Conservation (phyloP, 2,888 invertebrate species). For the Epistrophella euchroma region DNA sequence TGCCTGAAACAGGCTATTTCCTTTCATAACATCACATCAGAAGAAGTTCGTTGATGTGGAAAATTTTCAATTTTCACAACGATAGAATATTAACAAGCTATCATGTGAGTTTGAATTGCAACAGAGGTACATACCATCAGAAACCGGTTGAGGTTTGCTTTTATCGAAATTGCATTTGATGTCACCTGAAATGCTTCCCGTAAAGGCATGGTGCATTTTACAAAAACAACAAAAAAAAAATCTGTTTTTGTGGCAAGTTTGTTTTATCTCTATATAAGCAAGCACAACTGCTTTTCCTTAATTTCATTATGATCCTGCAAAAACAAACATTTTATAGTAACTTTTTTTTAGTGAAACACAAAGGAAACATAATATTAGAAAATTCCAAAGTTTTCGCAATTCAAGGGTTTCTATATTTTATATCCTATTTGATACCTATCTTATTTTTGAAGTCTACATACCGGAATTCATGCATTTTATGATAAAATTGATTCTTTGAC, state of each 20-base stretch:
- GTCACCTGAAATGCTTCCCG: constrained; percentile 44
- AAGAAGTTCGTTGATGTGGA: constrained; percentile 64
- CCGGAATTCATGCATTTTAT: not conserved
- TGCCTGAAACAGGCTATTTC: constrained; percentile 68
- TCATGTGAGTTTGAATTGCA: constrained; percentile 27
- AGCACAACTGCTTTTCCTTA: constrained; percentile 2
- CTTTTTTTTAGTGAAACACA: not conserved
- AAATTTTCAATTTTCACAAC: constrained; percentile 75
- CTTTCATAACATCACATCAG: constrained; percentile 66
- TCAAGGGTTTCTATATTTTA: not conserved
- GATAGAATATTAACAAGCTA: constrained; percentile 73
- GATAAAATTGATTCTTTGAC: no score
- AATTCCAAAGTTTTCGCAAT: constrained; percentile 5
- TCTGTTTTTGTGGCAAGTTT: constrained; percentile 9
- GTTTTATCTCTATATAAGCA: not conserved
- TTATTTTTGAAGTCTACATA: not conserved
- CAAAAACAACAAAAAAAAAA: constrained; percentile 19
- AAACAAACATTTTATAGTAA: not conserved
- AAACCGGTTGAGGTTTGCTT: constrained; percentile 33
- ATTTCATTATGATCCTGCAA: constrained; percentile 1
- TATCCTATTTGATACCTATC: no score
- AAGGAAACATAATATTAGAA: not conserved
- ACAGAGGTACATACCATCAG: not conserved
- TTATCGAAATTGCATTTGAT: constrained; percentile 62
- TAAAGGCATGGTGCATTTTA: constrained; percentile 48